Evolutionary conservation across 2,888 invertebrate genomes (phyloP).

Genomic region (Drosophila lutescens): DNA sequence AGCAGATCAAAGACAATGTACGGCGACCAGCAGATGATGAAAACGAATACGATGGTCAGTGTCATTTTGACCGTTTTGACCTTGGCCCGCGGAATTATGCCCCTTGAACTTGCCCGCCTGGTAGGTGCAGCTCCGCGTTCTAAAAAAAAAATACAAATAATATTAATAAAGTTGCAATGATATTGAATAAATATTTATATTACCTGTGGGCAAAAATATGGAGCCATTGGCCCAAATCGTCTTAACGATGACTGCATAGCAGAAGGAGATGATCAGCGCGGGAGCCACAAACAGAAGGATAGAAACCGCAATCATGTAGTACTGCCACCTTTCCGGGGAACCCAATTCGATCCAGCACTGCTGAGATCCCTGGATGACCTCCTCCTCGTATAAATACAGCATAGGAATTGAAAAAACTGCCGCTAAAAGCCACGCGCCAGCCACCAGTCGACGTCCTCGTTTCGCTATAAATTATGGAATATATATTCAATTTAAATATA

Average conservation of each 20-base stretch:
- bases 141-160: slow-evolving; percentile 34
- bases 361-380: slow-evolving; percentile 89
- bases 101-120: slow-evolving; percentile 93
- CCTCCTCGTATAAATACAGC: slow-evolving; percentile 92
- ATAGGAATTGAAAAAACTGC: slow-evolving; percentile 93
- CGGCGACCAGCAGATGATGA: slow-evolving; percentile 97
- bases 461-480: slow-evolving; percentile 86
- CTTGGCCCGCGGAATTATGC: slow-evolving; percentile 97
- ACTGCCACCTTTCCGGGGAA: slow-evolving; percentile 91
- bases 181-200: slow-evolving; percentile 3
- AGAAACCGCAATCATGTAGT: slow-evolving; percentile 94
- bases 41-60: slow-evolving; percentile 97
- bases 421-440: slow-evolving; percentile 93
- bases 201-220: slow-evolving; percentile 83
- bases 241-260: slow-evolving; percentile 95
- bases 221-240: slow-evolving; percentile 94
- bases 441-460: slow-evolving; percentile 91
- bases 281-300: slow-evolving; percentile 93
- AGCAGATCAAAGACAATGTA: slow-evolving; percentile 96
- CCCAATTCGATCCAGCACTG: slow-evolving; percentile 96
- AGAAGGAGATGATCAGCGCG: slow-evolving; percentile 93
- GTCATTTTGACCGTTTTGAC: slow-evolving; percentile 99
- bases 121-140: slow-evolving; percentile 85
- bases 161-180: not conserved
- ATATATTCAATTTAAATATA: no score